Conservation (phyloP, 1,140 invertebrate species). For the Chrysomallon squamiferum region DNA sequence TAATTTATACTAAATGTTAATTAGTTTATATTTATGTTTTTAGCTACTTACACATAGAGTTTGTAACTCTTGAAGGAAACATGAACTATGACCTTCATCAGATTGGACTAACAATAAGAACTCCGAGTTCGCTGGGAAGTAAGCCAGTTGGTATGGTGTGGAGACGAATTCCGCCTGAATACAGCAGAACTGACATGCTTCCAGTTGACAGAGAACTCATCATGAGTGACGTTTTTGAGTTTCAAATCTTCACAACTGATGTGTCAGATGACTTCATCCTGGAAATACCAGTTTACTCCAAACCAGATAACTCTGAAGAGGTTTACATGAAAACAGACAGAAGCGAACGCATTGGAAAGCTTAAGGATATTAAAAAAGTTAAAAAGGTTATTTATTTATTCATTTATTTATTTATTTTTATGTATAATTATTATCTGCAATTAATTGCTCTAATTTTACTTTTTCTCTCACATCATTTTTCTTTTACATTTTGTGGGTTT, state of each 20-base stretch:
- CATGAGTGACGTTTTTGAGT: conserved; percentile 17
- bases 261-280: conserved; percentile 7
- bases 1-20: too few species aligned
- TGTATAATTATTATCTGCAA: too few species aligned
- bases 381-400: not conserved
- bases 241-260: conserved; percentile 6
- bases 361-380: not conserved
- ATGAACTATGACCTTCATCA: conserved; percentile 12
- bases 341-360: not conserved
- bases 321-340: conserved; percentile 16
- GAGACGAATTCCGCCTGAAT: conserved; percentile 27
- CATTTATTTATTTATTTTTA: not conserved
- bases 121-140: conserved; percentile 13
- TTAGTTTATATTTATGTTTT: not conserved
- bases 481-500: too few species aligned
- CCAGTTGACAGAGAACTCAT: conserved; percentile 9
- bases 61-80: conserved; percentile 16
- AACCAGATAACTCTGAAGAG: conserved; percentile 11
- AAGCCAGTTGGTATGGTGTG: conserved; percentile 21
- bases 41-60: conserved; percentile 27
- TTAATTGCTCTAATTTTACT: too few species aligned
- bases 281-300: conserved; percentile 9
- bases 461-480: too few species aligned
- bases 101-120: conserved; percentile 17
- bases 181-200: conserved; percentile 10